phyloP scores from a whole-genome alignment of 2,797 vertebrate genomes.

The Ceryle rudis region DNA sequence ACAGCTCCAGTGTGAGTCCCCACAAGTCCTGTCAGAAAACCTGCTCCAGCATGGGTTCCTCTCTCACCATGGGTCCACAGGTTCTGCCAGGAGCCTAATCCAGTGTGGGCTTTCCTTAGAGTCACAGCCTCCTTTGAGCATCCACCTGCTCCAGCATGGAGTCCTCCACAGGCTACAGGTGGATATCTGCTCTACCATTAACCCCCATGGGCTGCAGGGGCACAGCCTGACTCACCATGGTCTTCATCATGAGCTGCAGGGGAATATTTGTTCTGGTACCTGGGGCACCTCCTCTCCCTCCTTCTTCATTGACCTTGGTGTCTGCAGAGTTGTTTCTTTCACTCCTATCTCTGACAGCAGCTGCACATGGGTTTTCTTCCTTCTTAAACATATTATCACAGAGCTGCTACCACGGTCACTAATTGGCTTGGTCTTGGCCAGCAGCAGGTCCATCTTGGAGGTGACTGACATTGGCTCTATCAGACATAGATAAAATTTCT shows the following conservation, averaged over 20 bases:
- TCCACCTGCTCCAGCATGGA: not conserved
- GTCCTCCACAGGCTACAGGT: not conserved
- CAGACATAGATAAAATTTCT: not conserved
- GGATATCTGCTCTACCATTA: not conserved
- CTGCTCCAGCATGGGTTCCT: not conserved
- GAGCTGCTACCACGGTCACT: not conserved
- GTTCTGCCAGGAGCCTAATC: not conserved
- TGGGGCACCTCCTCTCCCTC: not conserved
- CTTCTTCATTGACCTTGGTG: not conserved
- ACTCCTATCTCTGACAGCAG: not conserved
- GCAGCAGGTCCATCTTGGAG: fast-evolving
- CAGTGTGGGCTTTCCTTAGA: not conserved
- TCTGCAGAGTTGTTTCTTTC: not conserved
- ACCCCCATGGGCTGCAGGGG: not conserved
- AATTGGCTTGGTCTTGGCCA: not conserved
- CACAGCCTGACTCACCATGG: not conserved
- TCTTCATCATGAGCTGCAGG: not conserved
- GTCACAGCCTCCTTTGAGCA: not conserved
- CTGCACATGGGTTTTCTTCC: not conserved
- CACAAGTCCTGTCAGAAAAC: not conserved
- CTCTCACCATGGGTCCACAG: not conserved
- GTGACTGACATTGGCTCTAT: not conserved
- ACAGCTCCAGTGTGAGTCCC: not conserved
- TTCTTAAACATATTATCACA: not conserved
- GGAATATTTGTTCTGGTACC: no score